phyloP scores from a whole-genome alignment of 1,140 invertebrate species.

The Drosophila prosaltans region DNA sequence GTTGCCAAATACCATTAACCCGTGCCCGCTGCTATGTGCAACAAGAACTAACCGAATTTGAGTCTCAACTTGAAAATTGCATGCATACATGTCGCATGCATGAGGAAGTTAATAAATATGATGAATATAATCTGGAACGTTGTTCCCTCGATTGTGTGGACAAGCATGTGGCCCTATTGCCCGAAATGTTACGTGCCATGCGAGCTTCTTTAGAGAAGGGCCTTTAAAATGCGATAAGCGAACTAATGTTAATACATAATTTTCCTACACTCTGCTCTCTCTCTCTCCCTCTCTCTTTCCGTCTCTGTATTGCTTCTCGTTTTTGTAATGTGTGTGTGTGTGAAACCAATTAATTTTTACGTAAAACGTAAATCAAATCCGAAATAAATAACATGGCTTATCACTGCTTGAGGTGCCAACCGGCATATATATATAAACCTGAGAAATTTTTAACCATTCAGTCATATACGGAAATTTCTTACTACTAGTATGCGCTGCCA shows the following conservation, averaged over 20 bases:
- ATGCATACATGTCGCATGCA: constrained; percentile 84
- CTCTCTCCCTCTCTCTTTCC: background rate
- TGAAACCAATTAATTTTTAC: constrained; percentile 1
- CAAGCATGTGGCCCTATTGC: constrained; percentile 89
- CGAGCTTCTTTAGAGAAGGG: constrained; percentile 85
- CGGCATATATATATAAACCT: background rate
- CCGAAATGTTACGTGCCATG: constrained; percentile 90
- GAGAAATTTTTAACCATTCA: background rate
- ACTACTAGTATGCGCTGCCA: background rate
- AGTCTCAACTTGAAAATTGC: constrained; percentile 93
- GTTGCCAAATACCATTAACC: constrained; percentile 88
- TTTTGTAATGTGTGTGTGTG: background rate
- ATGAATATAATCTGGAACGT: constrained; percentile 85
- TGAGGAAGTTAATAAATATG: background rate
- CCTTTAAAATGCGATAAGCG: constrained; percentile 9
- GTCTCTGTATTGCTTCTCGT: too few relatives aligned
- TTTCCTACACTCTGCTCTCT: background rate
- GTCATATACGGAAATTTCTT: background rate
- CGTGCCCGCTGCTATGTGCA: constrained; percentile 91
- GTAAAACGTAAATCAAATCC: constrained; percentile 7
- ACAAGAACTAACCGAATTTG: constrained; percentile 85
- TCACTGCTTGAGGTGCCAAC: background rate
- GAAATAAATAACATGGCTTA: constrained; percentile 8
- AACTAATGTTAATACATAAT: constrained; percentile 7
- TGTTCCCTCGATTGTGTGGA: constrained; percentile 94